A percentile compares a stretch with the other conserved stretches of the same genome.
Conservation (phyloP, 2,113 vertebrate genomes). For the Tragelaphus buxtoni region DNA sequence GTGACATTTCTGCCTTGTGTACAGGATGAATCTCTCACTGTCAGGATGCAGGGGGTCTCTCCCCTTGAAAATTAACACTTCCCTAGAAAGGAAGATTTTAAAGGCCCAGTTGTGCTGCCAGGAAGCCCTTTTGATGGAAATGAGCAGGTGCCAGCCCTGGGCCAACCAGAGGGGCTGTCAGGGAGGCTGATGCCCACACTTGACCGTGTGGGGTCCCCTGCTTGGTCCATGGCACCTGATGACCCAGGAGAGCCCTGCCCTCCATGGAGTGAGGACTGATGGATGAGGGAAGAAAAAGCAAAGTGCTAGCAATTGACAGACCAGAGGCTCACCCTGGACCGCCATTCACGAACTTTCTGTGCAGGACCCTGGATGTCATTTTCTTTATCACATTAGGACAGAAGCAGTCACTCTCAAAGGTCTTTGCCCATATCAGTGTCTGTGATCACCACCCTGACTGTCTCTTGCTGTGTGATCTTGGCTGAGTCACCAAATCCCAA, state of each 20-base stretch:
- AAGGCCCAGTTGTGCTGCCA: background rate
- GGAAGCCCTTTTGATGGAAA: background rate
- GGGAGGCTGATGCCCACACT: fast-evolving
- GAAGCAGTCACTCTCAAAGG: fast-evolving
- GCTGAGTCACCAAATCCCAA: fast-evolving
- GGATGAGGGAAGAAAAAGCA: background rate
- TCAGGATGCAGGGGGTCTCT: slow-evolving; percentile 6
- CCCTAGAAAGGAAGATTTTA: background rate
- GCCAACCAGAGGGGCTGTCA: fast-evolving
- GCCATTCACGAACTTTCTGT: fast-evolving
- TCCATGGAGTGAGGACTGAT: fast-evolving
- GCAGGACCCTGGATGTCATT: fast-evolving
- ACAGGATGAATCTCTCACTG: background rate
- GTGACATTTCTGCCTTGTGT: slow-evolving; percentile 40
- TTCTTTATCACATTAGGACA: fast-evolving
- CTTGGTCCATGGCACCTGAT: background rate
- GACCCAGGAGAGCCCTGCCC: background rate
- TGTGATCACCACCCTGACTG: background rate
- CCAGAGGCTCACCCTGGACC: background rate
- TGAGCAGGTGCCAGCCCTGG: background rate
- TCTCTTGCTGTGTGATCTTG: background rate
- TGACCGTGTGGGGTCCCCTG: background rate
- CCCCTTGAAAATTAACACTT: background rate
- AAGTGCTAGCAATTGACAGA: background rate
- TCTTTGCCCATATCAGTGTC: background rate